Percentiles rank a stretch among this genome's conserved stretches.
Conservation (phyloP, 1,140 invertebrate genomes). For the Sarcophaga bullata region DNA sequence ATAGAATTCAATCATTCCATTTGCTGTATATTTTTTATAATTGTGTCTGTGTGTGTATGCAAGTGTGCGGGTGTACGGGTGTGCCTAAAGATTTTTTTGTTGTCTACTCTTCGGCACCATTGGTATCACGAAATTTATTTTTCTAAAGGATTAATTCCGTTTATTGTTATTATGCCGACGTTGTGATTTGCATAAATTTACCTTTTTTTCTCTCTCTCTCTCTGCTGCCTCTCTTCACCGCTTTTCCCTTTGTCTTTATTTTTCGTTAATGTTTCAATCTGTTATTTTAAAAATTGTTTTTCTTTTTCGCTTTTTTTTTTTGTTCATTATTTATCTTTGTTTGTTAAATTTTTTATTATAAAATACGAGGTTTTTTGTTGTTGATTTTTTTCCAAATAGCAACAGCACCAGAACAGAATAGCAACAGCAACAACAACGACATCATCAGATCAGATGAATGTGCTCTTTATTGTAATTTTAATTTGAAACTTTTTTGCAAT, state of each 20-base stretch:
- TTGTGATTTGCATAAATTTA: conserved; percentile 40
- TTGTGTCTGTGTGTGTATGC: not conserved
- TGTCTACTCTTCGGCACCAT: not conserved
- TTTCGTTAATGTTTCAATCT: not conserved
- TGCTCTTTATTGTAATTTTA: conserved; percentile 4
- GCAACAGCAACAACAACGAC: not conserved
- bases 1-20: not conserved
- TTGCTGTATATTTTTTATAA: not conserved
- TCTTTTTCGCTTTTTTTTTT: not conserved
- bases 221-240: not conserved
- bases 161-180: conserved; percentile 39
- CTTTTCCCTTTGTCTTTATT: not conserved
- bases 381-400: too few relatives aligned
- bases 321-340: not conserved
- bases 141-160: conserved; percentile 38
- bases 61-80: not conserved
- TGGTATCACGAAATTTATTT: conserved; percentile 32
- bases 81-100: not conserved
- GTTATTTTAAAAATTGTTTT: not conserved
- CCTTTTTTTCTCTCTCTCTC: conserved; percentile 23
- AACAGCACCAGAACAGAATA: too few relatives aligned
- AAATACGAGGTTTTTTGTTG: too few relatives aligned
- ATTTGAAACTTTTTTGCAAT: not conserved
- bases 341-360: too few relatives aligned
- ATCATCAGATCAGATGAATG: not conserved